Evolutionary conservation across 2,113 vertebrate genomes (phyloP).

Genomic region (Gadus macrocephalus): DNA sequence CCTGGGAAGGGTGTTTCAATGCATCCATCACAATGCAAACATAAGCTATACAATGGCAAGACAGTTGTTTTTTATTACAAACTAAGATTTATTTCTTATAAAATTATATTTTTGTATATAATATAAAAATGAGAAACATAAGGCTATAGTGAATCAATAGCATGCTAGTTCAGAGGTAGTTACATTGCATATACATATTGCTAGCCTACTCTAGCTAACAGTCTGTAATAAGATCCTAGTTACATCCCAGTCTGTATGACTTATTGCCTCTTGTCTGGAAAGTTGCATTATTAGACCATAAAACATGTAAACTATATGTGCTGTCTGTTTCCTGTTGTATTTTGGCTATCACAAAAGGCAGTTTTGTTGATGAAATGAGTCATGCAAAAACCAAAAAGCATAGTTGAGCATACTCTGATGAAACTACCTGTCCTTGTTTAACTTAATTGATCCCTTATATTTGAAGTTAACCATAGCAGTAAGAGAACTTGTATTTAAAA

Average conservation of each 20-base stretch:
- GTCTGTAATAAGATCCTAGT: constrained; percentile 44
- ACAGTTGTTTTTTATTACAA: constrained; percentile 58
- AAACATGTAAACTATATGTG: constrained; percentile 48
- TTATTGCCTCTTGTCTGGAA: constrained; percentile 24
- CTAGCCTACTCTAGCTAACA: constrained; percentile 62
- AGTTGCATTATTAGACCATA: constrained; percentile 37
- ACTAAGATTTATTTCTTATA: constrained; percentile 66
- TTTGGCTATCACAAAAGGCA: constrained; percentile 16
- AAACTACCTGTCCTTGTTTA: constrained; percentile 22
- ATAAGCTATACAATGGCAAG: constrained; percentile 63
- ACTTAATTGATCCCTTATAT: constrained; percentile 44
- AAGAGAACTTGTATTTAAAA: constrained; percentile 31
- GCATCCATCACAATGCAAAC: constrained; percentile 47
- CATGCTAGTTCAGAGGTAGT: constrained; percentile 80
- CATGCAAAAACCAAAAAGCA: constrained; percentile 28
- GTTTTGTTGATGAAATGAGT: neutral
- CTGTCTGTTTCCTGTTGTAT: constrained; percentile 23
- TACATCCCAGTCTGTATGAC: constrained; percentile 45
- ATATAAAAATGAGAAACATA: constrained; percentile 65
- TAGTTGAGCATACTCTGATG: constrained; percentile 23
- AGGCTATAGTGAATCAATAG: constrained; percentile 63
- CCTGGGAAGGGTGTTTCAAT: constrained; percentile 32
- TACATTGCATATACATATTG: constrained; percentile 72
- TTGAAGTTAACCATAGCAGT: constrained; percentile 37
- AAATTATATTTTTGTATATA: constrained; percentile 71